Percentiles rank a stretch among this genome's conserved stretches.
Evolutionary conservation across 2,888 invertebrate genomes (phyloP).

Genomic region (Hirtodrosophila duncani): DNA sequence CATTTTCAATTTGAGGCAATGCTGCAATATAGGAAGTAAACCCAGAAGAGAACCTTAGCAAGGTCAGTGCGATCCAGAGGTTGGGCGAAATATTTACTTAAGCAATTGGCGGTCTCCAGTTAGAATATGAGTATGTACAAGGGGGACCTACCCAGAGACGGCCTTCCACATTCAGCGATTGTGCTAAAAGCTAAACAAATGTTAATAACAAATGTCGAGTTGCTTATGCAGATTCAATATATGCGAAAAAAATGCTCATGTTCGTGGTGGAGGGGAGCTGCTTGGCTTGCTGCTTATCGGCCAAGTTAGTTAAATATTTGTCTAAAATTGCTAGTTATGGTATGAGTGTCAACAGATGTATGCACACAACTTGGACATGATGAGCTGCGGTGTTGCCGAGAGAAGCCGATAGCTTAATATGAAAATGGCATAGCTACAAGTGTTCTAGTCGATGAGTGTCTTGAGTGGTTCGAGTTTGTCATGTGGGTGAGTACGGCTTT

Average conservation of each 20-base stretch:
- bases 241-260: slow-evolving; percentile 26
- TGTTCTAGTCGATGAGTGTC: no score
- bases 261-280: not conserved
- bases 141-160: no score
- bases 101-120: slow-evolving; percentile 23
- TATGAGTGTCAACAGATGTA: slow-evolving; percentile 24
- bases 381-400: no score
- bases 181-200: slow-evolving; percentile 58
- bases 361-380: no score
- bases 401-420: no score
- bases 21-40: no score
- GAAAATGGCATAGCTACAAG: no score
- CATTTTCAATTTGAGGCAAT: no score
- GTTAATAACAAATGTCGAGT: slow-evolving; percentile 40
- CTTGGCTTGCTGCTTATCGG: slow-evolving; percentile 11
- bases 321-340: not conserved
- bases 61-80: not conserved
- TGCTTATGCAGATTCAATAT: slow-evolving; percentile 29
- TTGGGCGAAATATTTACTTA: slow-evolving; percentile 13
- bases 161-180: not conserved
- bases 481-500: no score
- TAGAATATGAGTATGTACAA: no score
- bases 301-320: slow-evolving; percentile 28
- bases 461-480: no score
- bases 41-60: slow-evolving; percentile 16